These are phyloP conservation scores for Melangyna quadrimaculata DNA, from an alignment of 2,888 invertebrate genomes.

Conservation along the genomic window DNA sequence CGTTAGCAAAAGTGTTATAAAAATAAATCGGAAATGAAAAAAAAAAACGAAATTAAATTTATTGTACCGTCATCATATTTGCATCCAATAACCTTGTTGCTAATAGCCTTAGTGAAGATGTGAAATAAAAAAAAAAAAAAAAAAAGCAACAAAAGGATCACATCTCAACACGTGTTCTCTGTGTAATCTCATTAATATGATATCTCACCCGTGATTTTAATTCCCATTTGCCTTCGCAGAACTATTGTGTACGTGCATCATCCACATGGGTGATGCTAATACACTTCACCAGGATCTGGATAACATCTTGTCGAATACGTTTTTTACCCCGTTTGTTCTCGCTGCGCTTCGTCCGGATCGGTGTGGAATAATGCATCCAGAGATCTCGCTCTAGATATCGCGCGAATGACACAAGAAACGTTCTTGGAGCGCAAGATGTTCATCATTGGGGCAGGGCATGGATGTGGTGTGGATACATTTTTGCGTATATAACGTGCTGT, in stretches of 20 bases:
- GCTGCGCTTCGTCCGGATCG: constrained; percentile 13
- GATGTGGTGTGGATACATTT: constrained; percentile 33
- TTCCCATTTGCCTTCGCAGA: constrained; percentile 40
- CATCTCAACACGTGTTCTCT: constrained; percentile 66
- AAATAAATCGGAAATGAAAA: constrained; percentile 50
- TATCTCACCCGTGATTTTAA: constrained; percentile 70
- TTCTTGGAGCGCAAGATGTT: constrained; percentile 62
- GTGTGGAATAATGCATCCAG: constrained; percentile 48
- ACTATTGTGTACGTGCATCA: constrained; percentile 33
- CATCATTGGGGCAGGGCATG: constrained; percentile 64
- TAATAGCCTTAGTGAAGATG: constrained; percentile 50
- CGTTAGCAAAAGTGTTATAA: constrained; percentile 27
- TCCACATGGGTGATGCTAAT: background rate
- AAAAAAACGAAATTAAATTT: background rate
- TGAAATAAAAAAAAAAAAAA: background rate
- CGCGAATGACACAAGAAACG: constrained; percentile 64
- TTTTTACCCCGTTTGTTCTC: background rate
- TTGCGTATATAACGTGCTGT: constrained; percentile 15
- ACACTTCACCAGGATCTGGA: constrained; percentile 56
- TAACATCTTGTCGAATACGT: constrained; percentile 54
- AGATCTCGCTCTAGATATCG: constrained; percentile 56
- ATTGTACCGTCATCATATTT: constrained; percentile 26
- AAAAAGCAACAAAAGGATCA: constrained; percentile 20
- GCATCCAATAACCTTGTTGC: constrained; percentile 48
- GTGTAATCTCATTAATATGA: constrained; percentile 70